Base-by-base conservation (phyloP, 2,113 vertebrate species). In the Dromaius novaehollandiae region DNA sequence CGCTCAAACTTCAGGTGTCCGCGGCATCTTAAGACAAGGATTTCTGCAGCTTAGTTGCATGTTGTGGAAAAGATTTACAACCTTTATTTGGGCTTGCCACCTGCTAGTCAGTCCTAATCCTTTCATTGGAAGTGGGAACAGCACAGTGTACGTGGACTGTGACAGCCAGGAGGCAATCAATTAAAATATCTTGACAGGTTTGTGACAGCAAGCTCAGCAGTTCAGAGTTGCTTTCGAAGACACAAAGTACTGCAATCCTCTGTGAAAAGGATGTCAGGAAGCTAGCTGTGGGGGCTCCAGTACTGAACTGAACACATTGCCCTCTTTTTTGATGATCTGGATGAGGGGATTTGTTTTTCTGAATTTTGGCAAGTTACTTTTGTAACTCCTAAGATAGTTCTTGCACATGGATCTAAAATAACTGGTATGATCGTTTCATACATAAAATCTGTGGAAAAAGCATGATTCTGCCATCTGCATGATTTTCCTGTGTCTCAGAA, bases 111-210 rank as follows among this genome's bases (percentile, higher is more conserved):
- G 40, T 81, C 50, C 50, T 91, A 83, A 94, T 91, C 85, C 88
- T 89, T 89, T 89, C 91, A 55, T 36, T 91, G 91, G 75, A 96
- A 64, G 78, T 85, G 77, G 81, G 90, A 91, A 79, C 92, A 96
- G 82, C 68, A 71, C 25, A 9, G 46, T 78, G 4, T 89, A 60
- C 75, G 9, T 64, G 84, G 79, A 64, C 88, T 83, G 58, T 92
- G 92, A 84, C 94, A 93, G 85, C 60, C 74, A 88, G 55, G 71
- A 95, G 71, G 89, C 63, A 92, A 8, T 94, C 85, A 51, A 71
- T 94, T 83, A 71, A 90, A 95, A 75, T 94, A 88, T 25, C 60
- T 83, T 91, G 64, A 95, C 68, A 15, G 87, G 75, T 82, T 82
- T n/a, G 3, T 93, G 95, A 91, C 84, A 85, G 81, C 89, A 74